phyloP scores from a whole-genome alignment of 2,888 invertebrate species.

The Agriopis leucophaearia region DNA sequence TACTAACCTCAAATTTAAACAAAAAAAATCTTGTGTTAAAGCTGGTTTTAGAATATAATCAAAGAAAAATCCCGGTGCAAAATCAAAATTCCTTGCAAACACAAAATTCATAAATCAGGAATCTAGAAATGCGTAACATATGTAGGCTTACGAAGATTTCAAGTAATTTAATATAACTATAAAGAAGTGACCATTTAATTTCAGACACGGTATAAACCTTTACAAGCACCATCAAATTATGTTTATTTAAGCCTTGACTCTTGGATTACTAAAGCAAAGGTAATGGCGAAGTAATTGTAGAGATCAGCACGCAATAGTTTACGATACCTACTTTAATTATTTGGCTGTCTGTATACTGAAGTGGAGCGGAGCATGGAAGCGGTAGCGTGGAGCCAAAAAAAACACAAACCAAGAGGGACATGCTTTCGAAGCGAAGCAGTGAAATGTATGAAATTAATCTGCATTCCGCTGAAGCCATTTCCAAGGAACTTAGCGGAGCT shows the following conservation, averaged over 20 bases:
- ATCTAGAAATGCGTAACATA: neutral
- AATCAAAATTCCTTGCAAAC: neutral
- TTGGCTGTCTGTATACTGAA: neutral
- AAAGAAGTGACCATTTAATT: neutral
- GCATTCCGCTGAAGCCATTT: neutral
- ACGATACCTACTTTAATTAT: slow-evolving; percentile 52
- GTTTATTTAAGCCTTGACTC: slow-evolving; percentile 4
- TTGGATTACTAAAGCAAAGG: slow-evolving; percentile 28
- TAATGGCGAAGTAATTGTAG: slow-evolving; percentile 53
- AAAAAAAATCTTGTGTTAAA: neutral
- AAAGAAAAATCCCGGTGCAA: neutral
- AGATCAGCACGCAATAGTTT: slow-evolving; percentile 48
- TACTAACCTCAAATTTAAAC: neutral
- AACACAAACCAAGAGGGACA: neutral
- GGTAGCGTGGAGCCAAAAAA: neutral
- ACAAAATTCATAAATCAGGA: neutral
- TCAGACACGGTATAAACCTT: slow-evolving; percentile 14
- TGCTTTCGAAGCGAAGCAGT: neutral
- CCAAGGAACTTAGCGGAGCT: neutral
- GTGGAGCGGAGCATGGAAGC: neutral
- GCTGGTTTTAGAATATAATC: neutral
- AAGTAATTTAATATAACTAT: neutral
- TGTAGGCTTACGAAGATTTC: neutral
- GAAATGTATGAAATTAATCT: neutral
- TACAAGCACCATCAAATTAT: slow-evolving; percentile 4